phyloP scores from a whole-genome alignment of 2,888 invertebrate genomes.

The Glyphotaelius pellucidus region DNA sequence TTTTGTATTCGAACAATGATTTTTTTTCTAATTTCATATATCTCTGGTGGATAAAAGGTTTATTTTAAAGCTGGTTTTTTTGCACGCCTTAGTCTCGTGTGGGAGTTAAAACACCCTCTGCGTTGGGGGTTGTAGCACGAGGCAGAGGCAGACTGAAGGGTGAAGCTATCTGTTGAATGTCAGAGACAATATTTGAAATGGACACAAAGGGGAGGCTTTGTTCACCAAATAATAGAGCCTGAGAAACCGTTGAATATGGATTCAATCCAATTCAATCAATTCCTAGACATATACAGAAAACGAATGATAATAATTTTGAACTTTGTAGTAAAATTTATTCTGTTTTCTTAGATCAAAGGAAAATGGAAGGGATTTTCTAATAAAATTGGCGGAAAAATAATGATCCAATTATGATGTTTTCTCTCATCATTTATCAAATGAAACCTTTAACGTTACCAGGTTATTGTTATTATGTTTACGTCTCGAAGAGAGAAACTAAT shows the following conservation, averaged over 20 bases:
- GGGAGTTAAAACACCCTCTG: not conserved
- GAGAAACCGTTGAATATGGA: not conserved
- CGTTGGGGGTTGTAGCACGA: not conserved
- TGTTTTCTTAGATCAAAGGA: not conserved
- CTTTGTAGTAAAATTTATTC: not conserved
- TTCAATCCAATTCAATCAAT: not conserved
- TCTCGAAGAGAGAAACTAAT: no score
- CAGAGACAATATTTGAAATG: constrained; percentile 26
- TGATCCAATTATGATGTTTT: not conserved
- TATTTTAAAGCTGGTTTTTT: not conserved
- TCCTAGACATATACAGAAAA: not conserved
- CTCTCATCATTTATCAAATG: no score
- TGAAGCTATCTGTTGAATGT: constrained; percentile 35
- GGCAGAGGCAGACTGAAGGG: not conserved
- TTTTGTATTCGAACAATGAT: no score
- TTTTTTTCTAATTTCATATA: no score
- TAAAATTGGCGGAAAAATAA: not conserved
- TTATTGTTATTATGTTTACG: no score
- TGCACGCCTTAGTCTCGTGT: not conserved
- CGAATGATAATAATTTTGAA: not conserved
- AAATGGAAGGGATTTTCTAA: not conserved
- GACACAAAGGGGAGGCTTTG: constrained; percentile 2
- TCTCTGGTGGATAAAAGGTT: no score
- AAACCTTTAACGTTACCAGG: no score
- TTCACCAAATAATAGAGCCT: not conserved